Base-by-base conservation (phyloP, 2,113 vertebrate genomes). In the Cyprinodon variegatus region DNA sequence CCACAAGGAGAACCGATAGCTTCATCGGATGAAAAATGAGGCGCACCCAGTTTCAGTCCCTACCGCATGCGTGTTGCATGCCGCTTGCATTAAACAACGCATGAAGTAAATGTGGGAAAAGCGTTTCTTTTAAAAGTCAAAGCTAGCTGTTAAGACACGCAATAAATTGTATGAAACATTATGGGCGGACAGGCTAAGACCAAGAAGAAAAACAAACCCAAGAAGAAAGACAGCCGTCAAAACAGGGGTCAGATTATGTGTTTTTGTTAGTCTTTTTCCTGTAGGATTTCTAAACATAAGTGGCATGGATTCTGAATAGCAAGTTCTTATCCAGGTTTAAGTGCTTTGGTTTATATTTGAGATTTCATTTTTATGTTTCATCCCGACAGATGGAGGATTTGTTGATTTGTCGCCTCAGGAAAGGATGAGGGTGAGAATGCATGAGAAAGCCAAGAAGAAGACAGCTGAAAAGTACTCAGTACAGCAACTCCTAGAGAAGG, bases 141-240 rank as follows among this genome's bases (percentile, higher is more conserved):
- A 22, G 11, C 20, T 62, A 62, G 13, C 43, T 29, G n/a, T 46
- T 14, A 15, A 3, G 8, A 66, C 29, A 29, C 1, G 64, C 1
- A 59, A 62, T n/a, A 76, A 66, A 0, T 15, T 11, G 7, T 77
- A 61, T 46, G 37, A 10, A 29, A 15, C 20, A 78, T 14, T 14
- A 96, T 96, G 95, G 95, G 95, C 76, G 95, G 95, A 40, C 94
- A 95, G 78, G 85, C 92, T 37, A 95, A 95, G 66, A 59, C 86
- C 39, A 95, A 94, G 83, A 95, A 94, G 91, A 94, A 92, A 89
- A 92, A 45, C 76, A 95, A 94, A 60, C n/a, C 86, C 12, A 94
- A 90, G 68, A 93, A 79, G 84, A 94, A 90, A 87, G 91, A 93
- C 39, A 91, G 76, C 15, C 78, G 82, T 3, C 61, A 84, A 76